These are phyloP conservation scores for Notoglanidium macrostoma DNA, from an alignment of 2,797 vertebrate species.

Conservation along the genomic window DNA sequence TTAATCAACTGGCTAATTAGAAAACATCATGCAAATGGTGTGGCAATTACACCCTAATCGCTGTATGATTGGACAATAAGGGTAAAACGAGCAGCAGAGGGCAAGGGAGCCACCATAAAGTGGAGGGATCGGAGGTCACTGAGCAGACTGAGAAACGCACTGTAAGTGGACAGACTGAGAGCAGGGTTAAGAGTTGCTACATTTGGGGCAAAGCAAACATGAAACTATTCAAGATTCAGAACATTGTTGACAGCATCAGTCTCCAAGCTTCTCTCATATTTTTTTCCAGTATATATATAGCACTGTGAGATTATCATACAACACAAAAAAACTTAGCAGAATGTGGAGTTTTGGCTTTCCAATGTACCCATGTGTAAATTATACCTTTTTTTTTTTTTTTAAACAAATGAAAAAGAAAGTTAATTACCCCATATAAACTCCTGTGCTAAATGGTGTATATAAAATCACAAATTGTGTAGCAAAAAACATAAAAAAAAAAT, in stretches of 20 bases:
- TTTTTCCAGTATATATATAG: background rate
- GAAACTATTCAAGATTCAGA: background rate
- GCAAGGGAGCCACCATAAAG: constrained; percentile 21
- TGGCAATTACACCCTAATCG: constrained; percentile 61
- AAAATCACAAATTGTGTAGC: background rate
- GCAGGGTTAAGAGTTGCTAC: background rate
- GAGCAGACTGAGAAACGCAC: background rate
- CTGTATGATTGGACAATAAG: constrained; percentile 54
- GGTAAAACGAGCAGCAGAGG: constrained; percentile 41
- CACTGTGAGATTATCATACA: background rate
- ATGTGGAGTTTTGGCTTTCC: background rate
- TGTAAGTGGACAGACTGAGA: constrained; percentile 8
- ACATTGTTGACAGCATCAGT: background rate
- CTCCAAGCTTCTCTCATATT: background rate
- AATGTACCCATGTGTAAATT: background rate
- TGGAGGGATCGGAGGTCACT: background rate
- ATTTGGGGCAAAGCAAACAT: background rate
- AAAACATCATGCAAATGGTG: constrained; percentile 63
- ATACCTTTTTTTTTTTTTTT: too few species aligned
- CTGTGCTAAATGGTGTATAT: background rate
- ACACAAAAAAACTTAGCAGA: background rate
- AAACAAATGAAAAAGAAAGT: background rate
- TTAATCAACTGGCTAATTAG: constrained; percentile 64
- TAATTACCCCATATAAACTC: background rate
- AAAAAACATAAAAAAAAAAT: background rate